Base-by-base conservation (phyloP, 2,797 vertebrate genomes). In the Ibycter americanus region DNA sequence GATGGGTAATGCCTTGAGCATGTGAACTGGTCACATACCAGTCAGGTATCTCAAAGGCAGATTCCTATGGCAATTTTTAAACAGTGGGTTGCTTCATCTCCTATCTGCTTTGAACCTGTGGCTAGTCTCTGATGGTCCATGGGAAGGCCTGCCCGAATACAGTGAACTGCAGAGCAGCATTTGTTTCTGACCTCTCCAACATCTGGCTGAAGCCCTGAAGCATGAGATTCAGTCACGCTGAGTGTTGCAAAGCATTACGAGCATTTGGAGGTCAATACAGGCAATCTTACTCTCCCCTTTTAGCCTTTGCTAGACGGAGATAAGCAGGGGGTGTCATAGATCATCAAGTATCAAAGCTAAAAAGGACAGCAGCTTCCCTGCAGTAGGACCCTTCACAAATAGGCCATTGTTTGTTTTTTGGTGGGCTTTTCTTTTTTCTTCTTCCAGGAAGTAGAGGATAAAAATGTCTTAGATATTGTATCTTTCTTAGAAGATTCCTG, bases 141-240 rank as follows among this genome's bases (percentile, higher is more conserved):
- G 87, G 71, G 84, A 91, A 93, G 62, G 63, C n/a, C 22, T 40
- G 34, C 55, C 42, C 2, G 3, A 59, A 77, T 5, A 23, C 51
- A 38, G 36, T 15, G 55, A 77, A 6, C 31, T 46, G 66, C 46
- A 51, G 58, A 62, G 7, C 1, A 36, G 47, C 27, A 5, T 89
- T 89, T 87, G 47, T 54, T 89, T 58, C 52, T 91, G 95, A 93
- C 84, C 94, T 83, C 7, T 1, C 17, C 56, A 89, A 58, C 84
- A 89, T 96, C 84, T 95, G 94, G n/a, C 85, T 65, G 90, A 79
- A 88, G 80, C 94, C 94, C 91, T 27, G 76, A 62, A 97, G 96
- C 89, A 32, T 51, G 79, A 62, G 82, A 83, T 65, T 81, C n/a
- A 54, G 79, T 56, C 36, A 56, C 14, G 2, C 23, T 38, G 71